phyloP scores from a whole-genome alignment of 2,797 vertebrate species.

The Muscicapa comitata region DNA sequence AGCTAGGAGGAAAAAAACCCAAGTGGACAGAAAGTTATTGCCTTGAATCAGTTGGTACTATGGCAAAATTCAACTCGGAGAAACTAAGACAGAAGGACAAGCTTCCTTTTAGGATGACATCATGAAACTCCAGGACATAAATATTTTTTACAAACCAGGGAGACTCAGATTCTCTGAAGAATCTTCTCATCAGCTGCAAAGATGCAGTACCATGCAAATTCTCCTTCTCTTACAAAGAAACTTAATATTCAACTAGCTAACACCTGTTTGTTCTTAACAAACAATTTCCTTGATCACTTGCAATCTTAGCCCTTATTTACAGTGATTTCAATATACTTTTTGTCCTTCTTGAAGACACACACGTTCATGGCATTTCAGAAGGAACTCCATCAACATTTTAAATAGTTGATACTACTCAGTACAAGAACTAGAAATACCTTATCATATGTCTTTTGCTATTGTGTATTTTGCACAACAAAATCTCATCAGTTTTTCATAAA shows the following conservation, averaged over 20 bases:
- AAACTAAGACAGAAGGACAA: neutral
- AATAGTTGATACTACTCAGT: neutral
- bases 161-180: neutral
- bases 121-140: neutral
- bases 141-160: neutral
- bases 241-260: neutral
- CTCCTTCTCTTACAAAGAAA: neutral
- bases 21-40: neutral
- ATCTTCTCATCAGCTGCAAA: neutral
- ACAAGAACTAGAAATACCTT: neutral
- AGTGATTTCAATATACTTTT: neutral
- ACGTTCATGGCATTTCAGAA: neutral
- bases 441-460: neutral
- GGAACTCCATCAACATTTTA: neutral
- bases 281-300: neutral
- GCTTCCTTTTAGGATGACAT: neutral
- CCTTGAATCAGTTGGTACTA: neutral
- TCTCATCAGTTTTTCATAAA: constrained; percentile 8
- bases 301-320: neutral
- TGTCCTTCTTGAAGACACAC: neutral
- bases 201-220: neutral
- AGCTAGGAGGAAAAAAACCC: neutral
- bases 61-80: neutral
- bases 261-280: neutral
- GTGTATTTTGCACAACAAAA: neutral